Percentiles rank a stretch among this genome's conserved stretches.
Conservation (phyloP, 1,140 invertebrate genomes). For the Euwallacea similis region DNA sequence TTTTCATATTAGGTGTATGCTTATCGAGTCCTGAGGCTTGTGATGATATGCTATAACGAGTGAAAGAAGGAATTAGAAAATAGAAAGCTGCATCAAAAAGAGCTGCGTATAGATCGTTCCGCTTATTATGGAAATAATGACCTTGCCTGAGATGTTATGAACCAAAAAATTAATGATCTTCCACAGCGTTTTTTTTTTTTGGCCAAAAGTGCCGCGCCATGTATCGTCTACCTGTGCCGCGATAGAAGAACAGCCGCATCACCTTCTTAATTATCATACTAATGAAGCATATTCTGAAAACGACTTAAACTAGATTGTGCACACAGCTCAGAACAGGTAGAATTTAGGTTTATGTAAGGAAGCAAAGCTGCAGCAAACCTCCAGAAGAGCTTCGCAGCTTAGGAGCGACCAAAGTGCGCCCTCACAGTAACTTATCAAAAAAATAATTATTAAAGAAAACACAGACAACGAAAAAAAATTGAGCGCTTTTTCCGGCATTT, state of each 20-base stretch:
- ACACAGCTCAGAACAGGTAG: too few relatives aligned
- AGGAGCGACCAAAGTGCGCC: too few relatives aligned
- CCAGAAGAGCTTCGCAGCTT: too few relatives aligned
- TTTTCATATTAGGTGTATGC: too few relatives aligned
- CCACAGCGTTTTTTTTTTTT: conserved; percentile 12
- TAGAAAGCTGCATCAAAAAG: conserved; percentile 12
- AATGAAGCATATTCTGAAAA: conserved; percentile 29
- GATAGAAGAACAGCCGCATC: conserved; percentile 29
- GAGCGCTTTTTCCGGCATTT: neutral
- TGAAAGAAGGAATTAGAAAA: neutral
- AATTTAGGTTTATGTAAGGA: too few relatives aligned
- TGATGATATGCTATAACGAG: too few relatives aligned
- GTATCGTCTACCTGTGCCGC: conserved; percentile 19
- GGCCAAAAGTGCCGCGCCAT: conserved; percentile 21
- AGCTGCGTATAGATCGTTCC: conserved; percentile 18
- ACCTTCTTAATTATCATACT: conserved; percentile 35
- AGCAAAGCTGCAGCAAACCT: too few relatives aligned
- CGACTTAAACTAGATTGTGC: neutral
- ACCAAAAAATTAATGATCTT: conserved; percentile 35
- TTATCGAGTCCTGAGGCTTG: too few relatives aligned
- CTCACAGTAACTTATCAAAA: too few relatives aligned
- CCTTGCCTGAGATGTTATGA: conserved; percentile 25
- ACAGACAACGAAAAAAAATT: neutral
- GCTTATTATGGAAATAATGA: conserved; percentile 30
- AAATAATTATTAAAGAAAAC: too few relatives aligned